These are phyloP conservation scores for Argya squamiceps DNA, from an alignment of 2,797 vertebrate genomes.

Conservation along the genomic window DNA sequence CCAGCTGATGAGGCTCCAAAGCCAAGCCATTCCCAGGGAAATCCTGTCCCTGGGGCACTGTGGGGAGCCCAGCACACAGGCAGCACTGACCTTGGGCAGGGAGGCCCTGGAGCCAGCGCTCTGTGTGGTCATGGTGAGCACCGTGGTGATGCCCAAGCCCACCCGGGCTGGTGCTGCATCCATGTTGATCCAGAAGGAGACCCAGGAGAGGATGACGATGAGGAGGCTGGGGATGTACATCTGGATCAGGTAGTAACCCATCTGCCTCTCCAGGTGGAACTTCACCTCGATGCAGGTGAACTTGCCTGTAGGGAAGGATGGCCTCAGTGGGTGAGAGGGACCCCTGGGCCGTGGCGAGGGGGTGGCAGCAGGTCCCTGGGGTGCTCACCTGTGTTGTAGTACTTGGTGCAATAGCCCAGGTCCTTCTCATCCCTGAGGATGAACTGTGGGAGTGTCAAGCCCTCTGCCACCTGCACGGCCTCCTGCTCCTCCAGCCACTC, in stretches of 20 bases:
- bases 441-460: slow-evolving; percentile 93
- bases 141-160: slow-evolving; percentile 92
- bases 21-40: background rate
- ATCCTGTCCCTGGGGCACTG: background rate
- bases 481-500: slow-evolving; percentile 89
- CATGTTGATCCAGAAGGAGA: slow-evolving; percentile 97
- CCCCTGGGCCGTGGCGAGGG: fast-evolving
- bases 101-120: slow-evolving; percentile 92
- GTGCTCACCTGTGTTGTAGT: slow-evolving; percentile 91
- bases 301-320: slow-evolving; percentile 77
- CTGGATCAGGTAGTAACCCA: slow-evolving; percentile 97
- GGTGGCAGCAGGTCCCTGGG: background rate
- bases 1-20: background rate
- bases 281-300: slow-evolving; percentile 96
- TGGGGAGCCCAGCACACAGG: fast-evolving
- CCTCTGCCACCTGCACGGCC: slow-evolving; percentile 92
- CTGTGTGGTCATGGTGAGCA: slow-evolving; percentile 95
- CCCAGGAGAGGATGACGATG: slow-evolving; percentile 94
- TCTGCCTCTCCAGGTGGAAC: slow-evolving; percentile 94
- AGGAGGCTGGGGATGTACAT: slow-evolving; percentile 96
- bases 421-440: slow-evolving; percentile 91
- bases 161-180: slow-evolving; percentile 91
- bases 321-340: fast-evolving
- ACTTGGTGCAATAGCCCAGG: slow-evolving; percentile 92
- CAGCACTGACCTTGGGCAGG: slow-evolving; percentile 87